Evolutionary conservation across 2,113 vertebrate species (phyloP).

Genomic region (Atlantisia rogersi): DNA sequence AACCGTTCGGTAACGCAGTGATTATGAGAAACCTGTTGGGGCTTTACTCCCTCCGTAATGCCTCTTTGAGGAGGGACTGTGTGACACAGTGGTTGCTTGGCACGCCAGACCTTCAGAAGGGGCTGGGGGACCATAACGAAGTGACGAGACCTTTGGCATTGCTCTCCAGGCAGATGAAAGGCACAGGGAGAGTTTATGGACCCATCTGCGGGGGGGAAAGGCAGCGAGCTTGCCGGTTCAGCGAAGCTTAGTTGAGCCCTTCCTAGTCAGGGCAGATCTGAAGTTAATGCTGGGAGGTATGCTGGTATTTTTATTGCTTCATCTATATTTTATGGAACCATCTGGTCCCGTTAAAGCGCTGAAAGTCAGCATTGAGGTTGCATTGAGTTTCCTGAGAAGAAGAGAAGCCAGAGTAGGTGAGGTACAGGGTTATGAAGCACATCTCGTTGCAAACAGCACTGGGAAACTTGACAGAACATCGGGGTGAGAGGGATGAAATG

Average conservation of each 20-base stretch:
- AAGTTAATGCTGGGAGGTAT: constrained; percentile 60
- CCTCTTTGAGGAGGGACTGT: constrained; percentile 3
- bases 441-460: neutral
- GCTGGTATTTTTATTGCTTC: constrained; percentile 60
- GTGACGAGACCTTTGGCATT: neutral
- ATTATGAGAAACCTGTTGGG: neutral
- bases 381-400: constrained; percentile 20
- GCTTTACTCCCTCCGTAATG: neutral
- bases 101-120: neutral
- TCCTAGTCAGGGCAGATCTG: constrained; percentile 40
- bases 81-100: neutral
- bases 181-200: neutral
- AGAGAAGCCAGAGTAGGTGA: neutral
- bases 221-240: neutral
- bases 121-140: neutral
- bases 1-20: neutral
- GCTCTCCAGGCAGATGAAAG: neutral
- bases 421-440: neutral
- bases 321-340: constrained; percentile 75
- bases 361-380: constrained; percentile 39
- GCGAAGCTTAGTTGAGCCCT: neutral
- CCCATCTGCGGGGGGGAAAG: neutral
- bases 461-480: neutral
- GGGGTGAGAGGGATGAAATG: neutral
- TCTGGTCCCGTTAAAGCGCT: constrained; percentile 70